Conservation (phyloP, 2,888 invertebrate genomes). For the Tipula unca region DNA sequence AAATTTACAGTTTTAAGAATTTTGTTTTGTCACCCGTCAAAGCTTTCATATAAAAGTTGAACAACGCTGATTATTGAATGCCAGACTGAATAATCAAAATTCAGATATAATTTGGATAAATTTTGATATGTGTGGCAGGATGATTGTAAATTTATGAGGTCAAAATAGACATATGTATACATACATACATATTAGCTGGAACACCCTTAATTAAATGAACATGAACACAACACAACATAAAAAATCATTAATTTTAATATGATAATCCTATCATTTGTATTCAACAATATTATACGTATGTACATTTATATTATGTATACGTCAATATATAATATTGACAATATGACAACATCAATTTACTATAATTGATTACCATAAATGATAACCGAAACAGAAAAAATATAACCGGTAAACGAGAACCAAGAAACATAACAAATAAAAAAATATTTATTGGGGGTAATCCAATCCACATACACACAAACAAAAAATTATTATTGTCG, state of each 20-base stretch:
- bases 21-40: too few species aligned
- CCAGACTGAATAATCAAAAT: too few species aligned
- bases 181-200: neutral
- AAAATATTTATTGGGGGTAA: neutral
- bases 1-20: too few species aligned
- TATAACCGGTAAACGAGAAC: neutral
- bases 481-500: neutral
- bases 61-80: too few species aligned
- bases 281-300: neutral
- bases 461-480: neutral
- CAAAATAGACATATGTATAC: too few species aligned
- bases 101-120: too few species aligned
- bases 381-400: neutral
- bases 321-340: slow-evolving; percentile 3
- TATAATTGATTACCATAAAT: neutral
- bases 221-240: neutral
- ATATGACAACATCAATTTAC: slow-evolving; percentile 8
- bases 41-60: too few species aligned
- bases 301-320: neutral
- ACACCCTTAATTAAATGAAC: neutral
- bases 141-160: too few species aligned
- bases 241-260: neutral
- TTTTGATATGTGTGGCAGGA: too few species aligned
- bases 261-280: neutral
- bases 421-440: neutral